Evolutionary conservation across 2,113 vertebrate genomes (phyloP), one percentile per base, ranked within the genome.

Genomic region (Pelvicachromis taeniatus): DNA sequence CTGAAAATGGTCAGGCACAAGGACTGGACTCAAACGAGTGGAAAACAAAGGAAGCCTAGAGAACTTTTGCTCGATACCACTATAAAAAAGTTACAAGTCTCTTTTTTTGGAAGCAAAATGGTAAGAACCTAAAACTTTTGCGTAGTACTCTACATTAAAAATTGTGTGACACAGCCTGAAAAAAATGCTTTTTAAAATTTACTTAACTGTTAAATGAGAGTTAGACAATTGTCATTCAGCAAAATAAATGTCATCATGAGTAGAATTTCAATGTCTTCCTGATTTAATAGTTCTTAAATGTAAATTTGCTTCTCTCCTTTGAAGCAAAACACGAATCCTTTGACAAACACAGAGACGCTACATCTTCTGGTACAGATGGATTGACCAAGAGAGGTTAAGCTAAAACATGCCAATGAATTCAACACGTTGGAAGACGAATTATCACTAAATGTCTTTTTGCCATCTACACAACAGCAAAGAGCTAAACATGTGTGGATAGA

Each of bases 121-220:
- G 17, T 19, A 52, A 52, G 50, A 52, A 52, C 17, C 8, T 17
- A 19, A 52, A 0, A 70, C 21, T 17, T 70, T 45, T 4, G 0
- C 63, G 14, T 45, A 45, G 65, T 70, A 45, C 3, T 45, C 13
- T 73, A 48, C 9, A 73, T 68, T 52, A 55, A 61, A n/a, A 3
- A 50, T 17, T 70, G 4, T 4, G 0, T 42, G 9, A 54, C 10
- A 40, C 1, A 48, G 23, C 14, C 23, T 73, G 23, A 0, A 45
- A 53, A 19, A 48, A 73, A 48, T 70, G 8, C 14, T 23, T 68
- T 42, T 16, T 21, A 42, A 68, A 68, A 26, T 70, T 17, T 3
- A 26, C 63, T 42, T 0, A 0, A 7, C 23, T 23, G 14, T 48
- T 73, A 73, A 48, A 48, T 73, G 48, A 4, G 40, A 73, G 23